Percentiles rank a stretch among this genome's conserved stretches.
Conservation (phyloP, 2,888 invertebrate genomes). For the Dexiosoma caninum region DNA sequence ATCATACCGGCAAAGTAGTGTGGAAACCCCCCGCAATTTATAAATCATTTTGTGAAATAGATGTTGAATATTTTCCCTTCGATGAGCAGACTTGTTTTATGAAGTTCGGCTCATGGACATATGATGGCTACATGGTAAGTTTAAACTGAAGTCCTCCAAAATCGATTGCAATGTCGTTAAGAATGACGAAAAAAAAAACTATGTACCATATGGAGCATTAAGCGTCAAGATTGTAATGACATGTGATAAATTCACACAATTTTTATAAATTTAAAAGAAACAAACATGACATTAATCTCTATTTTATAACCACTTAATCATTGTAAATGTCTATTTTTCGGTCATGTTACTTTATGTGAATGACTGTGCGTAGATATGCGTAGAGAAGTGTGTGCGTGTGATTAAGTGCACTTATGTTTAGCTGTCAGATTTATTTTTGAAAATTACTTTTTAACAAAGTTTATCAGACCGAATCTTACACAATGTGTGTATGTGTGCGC, state of each 20-base stretch:
- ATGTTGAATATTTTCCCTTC: conserved; percentile 96
- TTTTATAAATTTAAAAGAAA: conserved; percentile 54
- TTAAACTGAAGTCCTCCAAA: not conserved
- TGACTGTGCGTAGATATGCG: not conserved
- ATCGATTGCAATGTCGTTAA: not conserved
- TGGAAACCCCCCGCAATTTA: conserved; percentile 99
- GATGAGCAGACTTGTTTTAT: conserved; percentile 96
- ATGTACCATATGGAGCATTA: no score
- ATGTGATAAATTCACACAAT: conserved; percentile 32
- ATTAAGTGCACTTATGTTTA: not conserved
- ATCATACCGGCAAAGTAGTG: conserved; percentile 93
- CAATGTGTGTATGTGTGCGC: no score
- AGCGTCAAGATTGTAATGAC: not conserved
- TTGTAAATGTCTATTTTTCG: conserved; percentile 39
- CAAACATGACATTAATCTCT: conserved; percentile 65
- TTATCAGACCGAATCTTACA: not conserved
- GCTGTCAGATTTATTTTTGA: conserved; percentile 56
- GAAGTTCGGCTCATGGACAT: conserved; percentile 95
- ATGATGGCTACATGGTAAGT: conserved; percentile 94
- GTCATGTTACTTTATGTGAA: not conserved
- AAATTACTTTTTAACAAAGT: conserved; percentile 57
- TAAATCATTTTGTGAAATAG: conserved; percentile 97
- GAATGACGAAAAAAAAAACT: no score
- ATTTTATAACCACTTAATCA: conserved; percentile 71
- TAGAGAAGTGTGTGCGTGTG: not conserved